These are phyloP conservation scores for Vandiemenella viatica DNA, from an alignment of 2,888 invertebrate genomes.

Conservation along the genomic window DNA sequence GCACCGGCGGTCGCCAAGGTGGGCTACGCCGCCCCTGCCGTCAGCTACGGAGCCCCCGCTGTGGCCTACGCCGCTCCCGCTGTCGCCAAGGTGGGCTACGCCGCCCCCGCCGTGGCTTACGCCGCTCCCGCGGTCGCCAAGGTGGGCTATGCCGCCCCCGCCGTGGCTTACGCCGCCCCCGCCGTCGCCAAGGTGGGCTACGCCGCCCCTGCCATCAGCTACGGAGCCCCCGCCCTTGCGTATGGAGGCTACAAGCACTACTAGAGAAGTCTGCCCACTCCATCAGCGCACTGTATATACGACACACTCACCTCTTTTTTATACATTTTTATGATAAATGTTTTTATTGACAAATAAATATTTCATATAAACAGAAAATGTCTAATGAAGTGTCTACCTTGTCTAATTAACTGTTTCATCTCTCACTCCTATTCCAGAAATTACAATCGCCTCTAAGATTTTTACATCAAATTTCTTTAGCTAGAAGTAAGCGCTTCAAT, in stretches of 20 bases:
- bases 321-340: no score
- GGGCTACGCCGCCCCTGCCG: constrained; percentile 13
- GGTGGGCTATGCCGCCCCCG: not conserved
- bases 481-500: no score
- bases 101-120: not conserved
- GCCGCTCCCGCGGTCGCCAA: not conserved
- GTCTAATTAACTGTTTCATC: no score
- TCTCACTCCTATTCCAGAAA: no score
- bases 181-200: not conserved
- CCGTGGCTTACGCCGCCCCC: not conserved
- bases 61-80: constrained; percentile 18
- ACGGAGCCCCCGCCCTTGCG: not conserved
- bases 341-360: no score
- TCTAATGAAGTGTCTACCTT: no score
- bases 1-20: constrained; percentile 21
- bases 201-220: not conserved
- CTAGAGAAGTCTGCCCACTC: not conserved
- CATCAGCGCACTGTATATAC: not conserved
- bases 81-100: no score
- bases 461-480: no score
- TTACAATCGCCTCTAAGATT: no score
- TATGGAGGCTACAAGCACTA: not conserved
- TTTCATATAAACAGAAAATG: no score
- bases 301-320: no score
- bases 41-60: constrained; percentile 17